Percentiles rank a stretch among this genome's conserved stretches.
Evolutionary conservation across 2,888 invertebrate genomes (phyloP).

Genomic region (Sycophila texana): DNA sequence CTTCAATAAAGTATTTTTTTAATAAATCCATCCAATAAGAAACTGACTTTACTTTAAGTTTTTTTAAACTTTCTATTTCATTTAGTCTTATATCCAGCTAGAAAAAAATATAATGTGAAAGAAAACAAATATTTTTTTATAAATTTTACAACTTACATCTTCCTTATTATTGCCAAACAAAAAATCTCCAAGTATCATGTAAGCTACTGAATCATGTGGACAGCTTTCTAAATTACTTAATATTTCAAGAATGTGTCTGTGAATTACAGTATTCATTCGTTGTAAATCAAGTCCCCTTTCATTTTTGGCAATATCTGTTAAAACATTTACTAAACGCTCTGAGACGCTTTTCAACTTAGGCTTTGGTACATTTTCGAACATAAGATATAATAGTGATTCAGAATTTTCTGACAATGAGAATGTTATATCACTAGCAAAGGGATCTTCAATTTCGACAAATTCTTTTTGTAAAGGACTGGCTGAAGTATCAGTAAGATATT

Average conservation of each 20-base stretch:
- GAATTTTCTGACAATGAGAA: slow-evolving; percentile 85
- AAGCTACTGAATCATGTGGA: slow-evolving; percentile 87
- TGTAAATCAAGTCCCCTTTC: slow-evolving; percentile 83
- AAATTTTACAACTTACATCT: slow-evolving; percentile 79
- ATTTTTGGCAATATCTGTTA: slow-evolving; percentile 76
- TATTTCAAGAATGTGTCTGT: slow-evolving; percentile 83
- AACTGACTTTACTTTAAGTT: slow-evolving; percentile 80
- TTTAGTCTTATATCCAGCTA: slow-evolving; percentile 84
- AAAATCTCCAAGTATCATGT: slow-evolving; percentile 88
- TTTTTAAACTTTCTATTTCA: slow-evolving; percentile 80
- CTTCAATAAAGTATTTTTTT: slow-evolving; percentile 82
- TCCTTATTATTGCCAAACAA: slow-evolving; percentile 86
- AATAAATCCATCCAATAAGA: slow-evolving; percentile 86
- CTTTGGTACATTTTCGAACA: slow-evolving; percentile 86
- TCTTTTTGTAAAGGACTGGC: slow-evolving; percentile 89
- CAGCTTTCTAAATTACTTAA: slow-evolving; percentile 84
- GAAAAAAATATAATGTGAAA: slow-evolving; percentile 38
- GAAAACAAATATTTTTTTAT: slow-evolving; percentile 19
- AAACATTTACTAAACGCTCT: slow-evolving; percentile 77
- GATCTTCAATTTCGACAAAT: slow-evolving; percentile 89
- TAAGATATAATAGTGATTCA: slow-evolving; percentile 82
- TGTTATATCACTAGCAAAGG: slow-evolving; percentile 85
- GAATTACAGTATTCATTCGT: slow-evolving; percentile 84
- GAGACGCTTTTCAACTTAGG: slow-evolving; percentile 81
- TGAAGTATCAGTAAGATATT: slow-evolving; percentile 91